Base-by-base conservation (phyloP, 2,113 vertebrate genomes). In the Tympanuchus pallidicinctus region DNA sequence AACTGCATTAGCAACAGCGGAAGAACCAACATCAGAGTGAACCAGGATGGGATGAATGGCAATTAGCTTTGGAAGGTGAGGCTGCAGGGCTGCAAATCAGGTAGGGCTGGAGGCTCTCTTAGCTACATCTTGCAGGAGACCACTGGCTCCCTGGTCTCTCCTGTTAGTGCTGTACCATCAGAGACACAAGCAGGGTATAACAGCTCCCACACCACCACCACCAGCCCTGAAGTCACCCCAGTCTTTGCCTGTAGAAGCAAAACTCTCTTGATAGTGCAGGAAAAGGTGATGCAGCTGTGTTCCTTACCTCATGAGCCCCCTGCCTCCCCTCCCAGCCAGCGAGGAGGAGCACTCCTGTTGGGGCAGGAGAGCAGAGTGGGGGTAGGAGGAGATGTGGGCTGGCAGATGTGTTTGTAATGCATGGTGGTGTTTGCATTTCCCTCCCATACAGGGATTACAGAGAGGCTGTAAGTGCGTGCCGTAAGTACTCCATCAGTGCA, bases 231-330 rank as follows among this genome's bases (percentile, higher is more conserved):
- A 73, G 42, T 32, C 56, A 36, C 54, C 47, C 56, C 67, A 65
- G 54, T 24, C 57, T 28, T 52, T 40, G 43, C 1, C 0, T 36
- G 43, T 28, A 27, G 38, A 60, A 85, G 54, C 10, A 30, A 32
- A 20, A 17, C 7, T 30, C 11, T 4, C 12, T 30, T 25, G 61
- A 27, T 42, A 42, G 64, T 75, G n/a, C 30, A 48, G 63, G 30
- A 17, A n/a, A 59, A 47, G 21, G 43, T 0, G 2, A 75, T 6
- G 25, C 22, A 18, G 64, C 25, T 13, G 7, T 21, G 19, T 12
- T 66, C 30, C 14, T 45, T 0, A 0, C 20, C 2, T 32, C 1
- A 5, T 1, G 7, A 36, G 40, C 20, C 67, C 40, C 45, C 8
- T 25, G 45, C 16, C n/a, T 59, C 17, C 36, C 66, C 0, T 0